These are phyloP conservation scores for Volucella inanis DNA, from an alignment of 2,888 invertebrate species.

Conservation along the genomic window DNA sequence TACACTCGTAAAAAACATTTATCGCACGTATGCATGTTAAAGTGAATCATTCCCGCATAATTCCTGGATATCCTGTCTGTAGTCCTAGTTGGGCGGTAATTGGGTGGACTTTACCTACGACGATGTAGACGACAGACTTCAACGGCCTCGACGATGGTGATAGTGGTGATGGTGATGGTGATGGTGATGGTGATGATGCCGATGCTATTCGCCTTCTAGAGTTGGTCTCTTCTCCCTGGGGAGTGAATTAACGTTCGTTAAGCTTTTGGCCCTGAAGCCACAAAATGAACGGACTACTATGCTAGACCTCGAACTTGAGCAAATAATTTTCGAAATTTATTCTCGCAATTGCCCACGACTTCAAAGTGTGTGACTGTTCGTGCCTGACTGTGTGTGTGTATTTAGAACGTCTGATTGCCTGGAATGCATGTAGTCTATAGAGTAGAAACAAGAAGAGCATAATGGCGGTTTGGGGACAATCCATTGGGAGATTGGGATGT, in stretches of 20 bases:
- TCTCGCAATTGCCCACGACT: conserved; percentile 51
- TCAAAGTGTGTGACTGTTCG: conserved; percentile 4
- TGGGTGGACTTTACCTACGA: conserved; percentile 2
- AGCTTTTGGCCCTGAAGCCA: conserved; percentile 73
- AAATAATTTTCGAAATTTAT: conserved; percentile 73
- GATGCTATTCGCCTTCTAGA: conserved; percentile 39
- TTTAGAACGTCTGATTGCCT: conserved; percentile 54
- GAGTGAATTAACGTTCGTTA: conserved; percentile 75
- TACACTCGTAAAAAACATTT: conserved; percentile 33
- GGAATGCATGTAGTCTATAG: conserved; percentile 7
- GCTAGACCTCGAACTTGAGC: conserved; percentile 75
- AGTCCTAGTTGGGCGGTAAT: conserved; percentile 28
- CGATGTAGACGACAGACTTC: background rate
- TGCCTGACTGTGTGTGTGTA: conserved; percentile 24
- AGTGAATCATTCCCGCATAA: conserved; percentile 72
- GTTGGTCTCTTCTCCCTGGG: conserved; percentile 52
- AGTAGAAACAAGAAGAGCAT: background rate
- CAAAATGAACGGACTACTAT: conserved; percentile 70
- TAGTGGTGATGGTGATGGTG: background rate
- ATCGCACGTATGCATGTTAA: conserved; percentile 53
- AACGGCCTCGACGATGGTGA: conserved; percentile 9
- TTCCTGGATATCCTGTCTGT: conserved; percentile 58
- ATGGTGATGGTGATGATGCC: conserved; percentile 37
- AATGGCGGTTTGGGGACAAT: conserved; percentile 22
- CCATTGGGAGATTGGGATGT: conserved; percentile 67